These are phyloP conservation scores for Melanotaenia trifasciata DNA, from an alignment of 2,797 vertebrate genomes.

Conservation along the genomic window DNA sequence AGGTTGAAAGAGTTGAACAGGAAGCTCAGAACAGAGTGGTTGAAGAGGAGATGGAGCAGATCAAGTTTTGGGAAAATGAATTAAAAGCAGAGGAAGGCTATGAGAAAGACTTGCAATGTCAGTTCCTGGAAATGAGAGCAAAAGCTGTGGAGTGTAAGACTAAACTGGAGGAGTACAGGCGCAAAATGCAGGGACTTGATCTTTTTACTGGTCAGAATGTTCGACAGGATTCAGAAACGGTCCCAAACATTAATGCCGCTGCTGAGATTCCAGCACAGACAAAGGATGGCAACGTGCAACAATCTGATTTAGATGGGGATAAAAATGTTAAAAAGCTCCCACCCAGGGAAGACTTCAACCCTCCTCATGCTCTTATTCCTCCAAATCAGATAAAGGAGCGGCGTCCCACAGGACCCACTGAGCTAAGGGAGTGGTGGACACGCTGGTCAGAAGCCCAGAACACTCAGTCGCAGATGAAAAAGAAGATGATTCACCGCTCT, in stretches of 20 bases:
- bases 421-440: conserved; percentile 82
- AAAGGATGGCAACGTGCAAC: conserved; percentile 11
- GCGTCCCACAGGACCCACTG: conserved; percentile 68
- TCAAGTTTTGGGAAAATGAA: conserved; percentile 84
- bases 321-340: conserved; percentile 61
- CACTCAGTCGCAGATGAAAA: conserved; percentile 36
- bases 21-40: conserved; percentile 45
- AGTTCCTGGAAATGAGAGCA: conserved; percentile 80
- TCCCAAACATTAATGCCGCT: not conserved
- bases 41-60: conserved; percentile 75
- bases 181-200: conserved; percentile 59
- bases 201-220: conserved; percentile 13
- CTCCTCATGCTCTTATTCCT: conserved; percentile 62
- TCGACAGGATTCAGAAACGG: conserved; percentile 14
- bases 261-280: not conserved
- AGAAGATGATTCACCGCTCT: conserved; percentile 74
- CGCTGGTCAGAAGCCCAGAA: conserved; percentile 75
- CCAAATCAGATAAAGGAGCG: conserved; percentile 71
- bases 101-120: conserved; percentile 78
- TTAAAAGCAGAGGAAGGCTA: conserved; percentile 79
- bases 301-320: conserved; percentile 34
- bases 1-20: conserved; percentile 21
- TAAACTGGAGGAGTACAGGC: conserved; percentile 76
- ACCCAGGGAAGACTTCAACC: conserved; percentile 52
- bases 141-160: conserved; percentile 77